Percentiles rank a stretch among this genome's conserved stretches.
Conservation (phyloP, 2,888 invertebrate genomes). For the Ichneumoninae sp. region DNA sequence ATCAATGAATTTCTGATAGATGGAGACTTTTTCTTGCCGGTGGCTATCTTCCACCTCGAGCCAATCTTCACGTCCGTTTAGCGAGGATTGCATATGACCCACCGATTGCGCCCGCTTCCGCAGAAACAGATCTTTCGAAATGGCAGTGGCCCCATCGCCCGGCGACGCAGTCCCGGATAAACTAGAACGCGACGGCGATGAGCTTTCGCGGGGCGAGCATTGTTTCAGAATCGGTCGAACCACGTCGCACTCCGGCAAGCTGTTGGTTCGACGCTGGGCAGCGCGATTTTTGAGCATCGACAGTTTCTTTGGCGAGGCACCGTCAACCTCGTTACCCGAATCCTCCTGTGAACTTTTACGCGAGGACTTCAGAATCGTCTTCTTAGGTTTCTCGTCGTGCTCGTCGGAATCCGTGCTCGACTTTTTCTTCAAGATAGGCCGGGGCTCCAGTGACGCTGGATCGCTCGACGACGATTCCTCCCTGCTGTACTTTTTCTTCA, state of each 20-base stretch:
- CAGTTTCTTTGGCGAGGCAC: slow-evolving; percentile 86
- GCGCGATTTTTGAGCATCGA: slow-evolving; percentile 86
- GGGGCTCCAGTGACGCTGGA: slow-evolving; percentile 80
- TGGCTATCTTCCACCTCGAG: slow-evolving; percentile 43
- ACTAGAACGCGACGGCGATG: slow-evolving; percentile 88
- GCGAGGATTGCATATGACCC: slow-evolving; percentile 76
- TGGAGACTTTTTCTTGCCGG: slow-evolving; percentile 30
- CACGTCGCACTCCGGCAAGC: slow-evolving; percentile 85
- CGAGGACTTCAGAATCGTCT: slow-evolving; percentile 91
- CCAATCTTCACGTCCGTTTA: slow-evolving; percentile 62
- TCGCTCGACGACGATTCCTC: slow-evolving; percentile 86
- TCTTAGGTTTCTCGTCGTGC: slow-evolving; percentile 89
- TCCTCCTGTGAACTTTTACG: slow-evolving; percentile 89
- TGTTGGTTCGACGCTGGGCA: slow-evolving; percentile 86
- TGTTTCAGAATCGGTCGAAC: slow-evolving; percentile 89
- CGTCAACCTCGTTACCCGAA: slow-evolving; percentile 86
- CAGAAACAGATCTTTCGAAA: slow-evolving; percentile 83
- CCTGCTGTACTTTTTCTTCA: slow-evolving; percentile 92
- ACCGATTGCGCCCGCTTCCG: slow-evolving; percentile 81
- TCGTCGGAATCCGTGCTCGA: slow-evolving; percentile 91
- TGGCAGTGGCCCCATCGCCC: slow-evolving; percentile 85
- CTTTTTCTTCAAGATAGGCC: slow-evolving; percentile 95
- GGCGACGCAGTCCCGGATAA: slow-evolving; percentile 85
- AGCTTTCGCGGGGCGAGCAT: slow-evolving; percentile 86
- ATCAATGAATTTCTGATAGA: slow-evolving; percentile 49